Percentiles rank a stretch among this genome's conserved stretches.
Evolutionary conservation across 2,113 vertebrate genomes (phyloP).

Genomic region (Xenopus tropicalis): UCB_Xtro_10.0 CM004444.2:89228501-89229000

Average conservation of each 20-base stretch:
- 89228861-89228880: constrained; percentile 86
- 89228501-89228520: not conserved
- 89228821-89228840: not conserved
- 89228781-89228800: constrained; percentile 10
- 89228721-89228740: not conserved
- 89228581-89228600: not conserved
- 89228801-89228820: not conserved
- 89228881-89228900: constrained; percentile 92
- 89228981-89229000: constrained; percentile 95
- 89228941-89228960: constrained; percentile 96
- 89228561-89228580: not conserved
- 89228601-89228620: constrained; percentile 8
- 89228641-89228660: constrained; percentile 21
- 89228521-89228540: not conserved
- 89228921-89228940: constrained; percentile 99
- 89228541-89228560: not conserved
- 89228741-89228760: not conserved
- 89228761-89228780: not conserved
- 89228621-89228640: constrained; percentile 1
- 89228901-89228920: constrained; percentile 94
- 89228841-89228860: constrained; percentile 47
- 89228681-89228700: constrained; percentile 27
- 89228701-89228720: constrained; percentile 14
- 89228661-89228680: constrained; percentile 3
- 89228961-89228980: constrained; percentile 97